Percentiles rank a stretch among this genome's conserved stretches.
Evolutionary conservation across 37 sponge, comb jelly and placozoan genomes (phyloP).

Genomic region (Mnemiopsis leidyi): DNA sequence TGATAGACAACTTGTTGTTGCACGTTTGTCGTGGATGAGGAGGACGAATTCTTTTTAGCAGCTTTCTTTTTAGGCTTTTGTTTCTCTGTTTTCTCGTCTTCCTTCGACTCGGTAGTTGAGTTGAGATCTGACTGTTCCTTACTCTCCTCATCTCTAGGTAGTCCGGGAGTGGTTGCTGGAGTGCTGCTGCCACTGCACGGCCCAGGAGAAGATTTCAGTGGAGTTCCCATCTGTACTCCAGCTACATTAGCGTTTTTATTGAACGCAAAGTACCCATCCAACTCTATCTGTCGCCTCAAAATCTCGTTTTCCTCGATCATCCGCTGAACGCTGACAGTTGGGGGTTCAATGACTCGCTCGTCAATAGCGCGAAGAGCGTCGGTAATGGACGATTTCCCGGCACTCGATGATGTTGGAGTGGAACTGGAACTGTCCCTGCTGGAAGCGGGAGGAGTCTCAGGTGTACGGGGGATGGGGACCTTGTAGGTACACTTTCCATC

Average conservation of each 20-base stretch:
- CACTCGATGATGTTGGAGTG: not conserved
- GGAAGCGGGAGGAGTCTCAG: not conserved
- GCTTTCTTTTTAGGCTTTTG: constrained; percentile 10
- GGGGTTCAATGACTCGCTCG: constrained; percentile 25
- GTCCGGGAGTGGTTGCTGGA: not conserved
- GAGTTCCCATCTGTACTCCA: not conserved
- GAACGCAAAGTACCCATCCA: constrained; percentile 35
- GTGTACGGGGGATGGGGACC: constrained; percentile 20
- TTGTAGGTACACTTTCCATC: constrained; percentile 46
- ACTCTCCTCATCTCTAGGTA: not conserved
- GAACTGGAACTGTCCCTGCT: not conserved
- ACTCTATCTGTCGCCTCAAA: not conserved
- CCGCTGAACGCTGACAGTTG: constrained; percentile 41
- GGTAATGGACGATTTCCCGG: constrained; percentile 12
- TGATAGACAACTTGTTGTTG: constrained; percentile 40
- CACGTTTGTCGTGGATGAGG: too few relatives aligned
- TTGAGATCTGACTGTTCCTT: constrained; percentile 31
- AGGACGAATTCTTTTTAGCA: not conserved
- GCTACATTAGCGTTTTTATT: not conserved
- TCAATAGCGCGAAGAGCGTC: constrained; percentile 35
- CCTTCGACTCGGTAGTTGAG: not conserved
- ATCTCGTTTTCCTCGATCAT: constrained; percentile 31
- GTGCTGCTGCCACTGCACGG: not conserved
- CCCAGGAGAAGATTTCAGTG: not conserved
- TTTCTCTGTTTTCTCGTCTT: not conserved